These are phyloP conservation scores for Eulemur rubriventer DNA, from an alignment of 2,797 vertebrate species.

Conservation along the genomic window DNA sequence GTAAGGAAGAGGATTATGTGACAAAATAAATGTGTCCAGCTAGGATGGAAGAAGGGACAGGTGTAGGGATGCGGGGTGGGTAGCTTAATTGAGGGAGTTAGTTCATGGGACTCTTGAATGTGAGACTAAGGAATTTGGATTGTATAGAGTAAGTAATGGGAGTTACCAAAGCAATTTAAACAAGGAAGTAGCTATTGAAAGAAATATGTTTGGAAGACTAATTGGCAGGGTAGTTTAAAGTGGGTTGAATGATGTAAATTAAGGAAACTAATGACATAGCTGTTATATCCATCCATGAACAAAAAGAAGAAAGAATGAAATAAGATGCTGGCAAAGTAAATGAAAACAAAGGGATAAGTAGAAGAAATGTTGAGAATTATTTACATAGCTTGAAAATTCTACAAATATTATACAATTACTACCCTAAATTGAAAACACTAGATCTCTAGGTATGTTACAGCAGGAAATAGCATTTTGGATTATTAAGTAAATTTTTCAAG, in stretches of 20 bases:
- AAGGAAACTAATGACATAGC: background rate
- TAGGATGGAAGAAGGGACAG: background rate
- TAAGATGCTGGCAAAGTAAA: background rate
- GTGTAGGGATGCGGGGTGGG: rapidly evolving
- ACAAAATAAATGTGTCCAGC: background rate
- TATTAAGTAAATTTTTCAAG: slow-evolving; percentile 7
- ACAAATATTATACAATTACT: background rate
- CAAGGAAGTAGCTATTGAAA: background rate
- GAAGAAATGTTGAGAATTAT: background rate
- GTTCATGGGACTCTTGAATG: background rate
- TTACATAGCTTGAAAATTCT: slow-evolving; percentile 13
- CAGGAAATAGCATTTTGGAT: background rate
- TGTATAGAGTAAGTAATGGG: background rate
- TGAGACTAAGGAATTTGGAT: background rate
- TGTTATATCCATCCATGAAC: background rate
- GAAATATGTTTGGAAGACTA: background rate
- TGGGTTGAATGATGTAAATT: background rate
- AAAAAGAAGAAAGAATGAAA: background rate
- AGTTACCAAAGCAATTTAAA: background rate
- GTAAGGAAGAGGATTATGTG: background rate
- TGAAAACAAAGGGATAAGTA: background rate
- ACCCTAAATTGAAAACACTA: background rate
- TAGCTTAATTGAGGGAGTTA: background rate
- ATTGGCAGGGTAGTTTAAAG: background rate
- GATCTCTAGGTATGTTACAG: background rate